These are phyloP conservation scores for Tapirus terrestris DNA, from an alignment of 2,113 vertebrate species.

Conservation along the genomic window DNA sequence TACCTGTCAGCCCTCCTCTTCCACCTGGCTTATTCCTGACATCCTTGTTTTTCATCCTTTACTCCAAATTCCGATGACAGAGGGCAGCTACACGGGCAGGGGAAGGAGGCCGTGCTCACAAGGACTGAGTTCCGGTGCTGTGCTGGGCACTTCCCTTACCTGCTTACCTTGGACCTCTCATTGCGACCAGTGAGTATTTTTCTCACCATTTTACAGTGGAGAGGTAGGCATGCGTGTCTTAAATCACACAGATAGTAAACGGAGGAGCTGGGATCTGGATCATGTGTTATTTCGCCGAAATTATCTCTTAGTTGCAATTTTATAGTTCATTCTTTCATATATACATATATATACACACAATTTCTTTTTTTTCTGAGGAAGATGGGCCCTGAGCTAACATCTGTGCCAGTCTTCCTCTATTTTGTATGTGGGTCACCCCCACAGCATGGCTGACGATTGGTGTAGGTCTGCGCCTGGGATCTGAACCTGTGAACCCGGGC, in stretches of 20 bases:
- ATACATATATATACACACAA: neutral
- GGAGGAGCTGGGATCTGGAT: neutral
- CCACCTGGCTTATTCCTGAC: neutral
- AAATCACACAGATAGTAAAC: neutral
- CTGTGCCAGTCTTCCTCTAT: too few relatives aligned
- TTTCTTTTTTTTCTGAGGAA: too few relatives aligned
- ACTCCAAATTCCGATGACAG: neutral
- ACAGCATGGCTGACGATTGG: too few relatives aligned
- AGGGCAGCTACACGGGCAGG: accelerated
- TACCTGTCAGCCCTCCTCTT: neutral
- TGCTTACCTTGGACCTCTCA: neutral
- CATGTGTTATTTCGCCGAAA: neutral
- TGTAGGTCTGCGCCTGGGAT: too few relatives aligned
- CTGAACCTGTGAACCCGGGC: too few relatives aligned
- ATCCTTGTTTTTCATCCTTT: neutral
- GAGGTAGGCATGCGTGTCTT: neutral
- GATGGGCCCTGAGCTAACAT: too few relatives aligned
- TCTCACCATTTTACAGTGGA: neutral
- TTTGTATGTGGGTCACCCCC: too few relatives aligned
- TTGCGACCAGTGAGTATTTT: neutral
- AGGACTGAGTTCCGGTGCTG: neutral
- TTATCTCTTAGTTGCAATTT: neutral
- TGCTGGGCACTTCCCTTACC: too few relatives aligned
- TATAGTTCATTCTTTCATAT: neutral
- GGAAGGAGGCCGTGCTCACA: neutral